These are phyloP conservation scores for Clarias macrocephalus DNA, from an alignment of 2,113 vertebrate species.

Conservation along the genomic window DNA sequence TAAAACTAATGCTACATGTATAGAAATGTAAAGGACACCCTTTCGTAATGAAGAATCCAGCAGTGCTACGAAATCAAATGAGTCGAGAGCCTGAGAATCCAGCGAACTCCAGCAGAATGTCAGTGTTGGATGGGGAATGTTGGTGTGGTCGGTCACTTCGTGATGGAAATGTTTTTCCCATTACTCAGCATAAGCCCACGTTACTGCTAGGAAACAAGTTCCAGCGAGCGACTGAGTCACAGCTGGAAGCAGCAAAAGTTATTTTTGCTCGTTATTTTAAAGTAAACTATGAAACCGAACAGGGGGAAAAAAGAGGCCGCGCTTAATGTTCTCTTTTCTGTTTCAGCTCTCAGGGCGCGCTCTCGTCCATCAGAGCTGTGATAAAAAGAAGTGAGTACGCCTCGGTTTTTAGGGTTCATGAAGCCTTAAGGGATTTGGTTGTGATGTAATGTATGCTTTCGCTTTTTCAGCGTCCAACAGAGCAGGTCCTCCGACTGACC, in stretches of 20 bases:
- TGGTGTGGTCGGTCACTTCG: not conserved
- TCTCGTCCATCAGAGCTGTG: constrained; percentile 82
- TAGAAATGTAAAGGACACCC: not conserved
- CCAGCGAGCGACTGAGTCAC: constrained; percentile 11
- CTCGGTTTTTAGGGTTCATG: not conserved
- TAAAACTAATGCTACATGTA: not conserved
- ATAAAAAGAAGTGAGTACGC: constrained; percentile 85
- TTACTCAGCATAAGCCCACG: not conserved
- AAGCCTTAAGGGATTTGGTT: not conserved
- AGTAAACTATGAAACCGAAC: not conserved
- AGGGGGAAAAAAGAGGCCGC: not conserved
- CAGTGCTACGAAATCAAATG: not conserved
- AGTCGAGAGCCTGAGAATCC: not conserved
- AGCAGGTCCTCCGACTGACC: constrained; percentile 40
- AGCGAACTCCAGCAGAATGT: not conserved
- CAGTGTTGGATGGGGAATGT: constrained; percentile 4
- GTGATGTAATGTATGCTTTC: constrained; percentile 13
- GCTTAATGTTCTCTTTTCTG: constrained; percentile 40
- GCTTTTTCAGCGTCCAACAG: constrained; percentile 43
- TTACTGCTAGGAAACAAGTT: constrained; percentile 27
- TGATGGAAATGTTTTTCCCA: constrained; percentile 4
- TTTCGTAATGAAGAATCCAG: not conserved
- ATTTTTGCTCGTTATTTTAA: not conserved
- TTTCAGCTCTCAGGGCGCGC: constrained; percentile 78
- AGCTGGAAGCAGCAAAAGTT: not conserved